Evolutionary conservation across 2,888 invertebrate genomes (phyloP), one percentile per base, ranked within the genome.

Genomic region (Macroteleia sp.): DNA sequence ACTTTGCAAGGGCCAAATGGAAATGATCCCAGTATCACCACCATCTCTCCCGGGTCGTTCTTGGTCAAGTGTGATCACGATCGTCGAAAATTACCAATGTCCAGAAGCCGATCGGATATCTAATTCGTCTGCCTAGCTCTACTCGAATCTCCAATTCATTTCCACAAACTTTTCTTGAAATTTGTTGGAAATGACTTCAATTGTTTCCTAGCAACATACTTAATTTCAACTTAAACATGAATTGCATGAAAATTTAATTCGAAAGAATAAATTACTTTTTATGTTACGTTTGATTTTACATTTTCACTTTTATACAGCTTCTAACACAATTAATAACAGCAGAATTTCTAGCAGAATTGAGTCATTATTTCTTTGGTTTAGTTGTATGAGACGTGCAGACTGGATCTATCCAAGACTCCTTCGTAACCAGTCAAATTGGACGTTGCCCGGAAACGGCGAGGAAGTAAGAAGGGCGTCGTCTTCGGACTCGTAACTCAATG

Each of bases 1-100:
- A 88, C 89, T 90, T 89, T 88, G 89, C 87, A 85, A 87, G 88
- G 86, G 85, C 87, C 86, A 86, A 89, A 91, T 91, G 89, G 90
- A 90, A 90, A 90, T 90, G 88, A 88, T 87, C 87, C 85, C 71
- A 70, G 86, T 87, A 89, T 87, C 87, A 87, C 83, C 86, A 82
- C 75, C 77, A 67, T 61, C 82, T 85, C 86, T 86, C 86, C 78
- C 78, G 83, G 85, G 85, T 83, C 84, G 83, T 86, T 84, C 85
- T 85, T 83, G 88, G 88, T 88, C 87, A 87, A 83, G 81, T 79
- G 80, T 83, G 84, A 87, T 87, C 86, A 87, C 82, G 85, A 86
- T 81, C 57, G 50, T 59, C 41, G 70, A 70, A 52, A 75, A 69
- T 57, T 74, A 66, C 16, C 70, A 59, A 62, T 59, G 44, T 66